Base-by-base conservation (phyloP, 2,888 invertebrate genomes). In the Eurois occulta region DNA sequence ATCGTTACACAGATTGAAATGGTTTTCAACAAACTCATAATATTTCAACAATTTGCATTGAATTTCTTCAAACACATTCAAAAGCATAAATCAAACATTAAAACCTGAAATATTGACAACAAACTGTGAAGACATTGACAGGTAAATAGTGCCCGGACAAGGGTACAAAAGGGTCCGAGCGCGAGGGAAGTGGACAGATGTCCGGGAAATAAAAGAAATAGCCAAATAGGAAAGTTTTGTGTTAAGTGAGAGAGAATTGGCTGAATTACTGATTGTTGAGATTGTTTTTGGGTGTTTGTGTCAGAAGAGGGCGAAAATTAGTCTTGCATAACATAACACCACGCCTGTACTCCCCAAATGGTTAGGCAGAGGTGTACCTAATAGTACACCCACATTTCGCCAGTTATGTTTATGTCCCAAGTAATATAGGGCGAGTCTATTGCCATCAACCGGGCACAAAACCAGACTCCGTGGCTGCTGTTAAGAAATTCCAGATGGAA, bases 91-190 rank as follows among this genome's bases (percentile, higher is more conserved):
- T 55, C 66, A 68, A 91, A 91, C 91, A 91, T 93, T 92, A 85
- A 90, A 77, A 80, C 82, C 60, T 87, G 86, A 81, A 81, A 89
- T 90, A 93, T 90, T 91, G 90, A 92, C 90, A 91, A 90, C 89
- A 93, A 93, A 93, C 91, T 93, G 94, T 95, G 91, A 95, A 94
- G 93, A 94, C 89, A 95, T 94, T 94, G 95, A 94, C 94, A 95
- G 93, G 92, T 93, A 94, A 78, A 95, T 93, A 94, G 93, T 92
- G 89, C 89, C 89, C 87, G 85, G 94, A 96, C 92, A 89, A 95
- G 95, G 95, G 95, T 95, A 88, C 87, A 89, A 92, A 94, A 94
- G 94, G 95, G 95, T 94, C 90, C 48, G 28, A 24, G 41, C 35
- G 76, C n/a, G n/a, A n/a, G 92, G 91, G 90, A 92, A 92, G 90